Evolutionary conservation across 2,113 vertebrate genomes (phyloP).

Genomic region (Brienomyrus brachyistius): DNA sequence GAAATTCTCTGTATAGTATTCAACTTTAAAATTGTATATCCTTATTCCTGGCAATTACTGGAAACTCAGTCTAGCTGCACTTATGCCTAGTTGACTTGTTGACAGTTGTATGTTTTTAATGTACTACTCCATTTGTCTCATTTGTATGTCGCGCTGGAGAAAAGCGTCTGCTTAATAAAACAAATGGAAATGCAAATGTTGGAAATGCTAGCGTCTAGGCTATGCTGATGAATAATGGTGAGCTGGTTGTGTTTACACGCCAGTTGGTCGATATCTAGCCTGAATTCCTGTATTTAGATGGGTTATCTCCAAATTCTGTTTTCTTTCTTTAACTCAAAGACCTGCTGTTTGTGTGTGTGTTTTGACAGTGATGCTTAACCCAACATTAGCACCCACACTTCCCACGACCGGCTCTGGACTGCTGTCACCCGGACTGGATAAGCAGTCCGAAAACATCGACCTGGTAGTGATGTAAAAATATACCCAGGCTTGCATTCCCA

Average conservation of each 20-base stretch:
- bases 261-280: background rate
- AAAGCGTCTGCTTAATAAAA: background rate
- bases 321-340: background rate
- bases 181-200: background rate
- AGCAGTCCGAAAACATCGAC: background rate
- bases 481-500: background rate
- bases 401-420: background rate
- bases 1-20: background rate
- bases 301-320: background rate
- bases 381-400: background rate
- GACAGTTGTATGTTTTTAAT: background rate
- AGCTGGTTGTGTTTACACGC: background rate
- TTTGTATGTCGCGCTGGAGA: background rate
- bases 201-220: background rate
- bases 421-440: background rate
- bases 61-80: background rate
- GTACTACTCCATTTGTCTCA: background rate
- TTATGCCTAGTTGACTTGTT: background rate
- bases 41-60: background rate
- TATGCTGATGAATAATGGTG: background rate
- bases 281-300: background rate
- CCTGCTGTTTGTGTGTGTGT: background rate
- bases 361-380: background rate
- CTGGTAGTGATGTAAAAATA: background rate
- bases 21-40: too few species aligned